Conservation (phyloP, 2,888 invertebrate species). For the Leucoma salicis region DNA sequence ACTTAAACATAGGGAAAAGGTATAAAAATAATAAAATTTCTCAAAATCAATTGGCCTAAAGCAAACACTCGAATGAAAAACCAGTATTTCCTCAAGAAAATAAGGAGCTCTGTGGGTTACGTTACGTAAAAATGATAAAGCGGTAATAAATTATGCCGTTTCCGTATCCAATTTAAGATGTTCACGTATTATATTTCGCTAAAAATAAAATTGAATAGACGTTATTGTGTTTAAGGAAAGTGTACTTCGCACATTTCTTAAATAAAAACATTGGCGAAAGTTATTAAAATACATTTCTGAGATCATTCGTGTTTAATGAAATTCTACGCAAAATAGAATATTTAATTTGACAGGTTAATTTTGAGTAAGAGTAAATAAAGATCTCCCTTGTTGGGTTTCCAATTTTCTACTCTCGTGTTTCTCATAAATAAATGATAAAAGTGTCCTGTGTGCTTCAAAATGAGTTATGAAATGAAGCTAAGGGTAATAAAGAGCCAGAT, state of each 20-base stretch:
- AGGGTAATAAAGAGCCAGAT: too few relatives aligned
- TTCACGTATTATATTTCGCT: conserved; percentile 18
- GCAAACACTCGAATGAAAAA: conserved; percentile 15
- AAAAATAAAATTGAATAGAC: too few relatives aligned
- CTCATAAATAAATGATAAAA: conserved; percentile 28
- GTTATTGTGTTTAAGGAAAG: too few relatives aligned
- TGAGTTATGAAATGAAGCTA: conserved; percentile 39
- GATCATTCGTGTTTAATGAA: conserved; percentile 38
- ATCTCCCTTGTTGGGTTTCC: conserved; percentile 9
- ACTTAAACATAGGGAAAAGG: too few relatives aligned
- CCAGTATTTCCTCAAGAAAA: conserved; percentile 27
- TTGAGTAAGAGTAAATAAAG: conserved; percentile 15
- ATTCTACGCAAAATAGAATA: conserved; percentile 38
- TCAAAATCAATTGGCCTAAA: conserved; percentile 27
- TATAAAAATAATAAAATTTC: too few relatives aligned
- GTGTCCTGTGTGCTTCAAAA: conserved; percentile 20
- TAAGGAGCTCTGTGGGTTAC: conserved; percentile 32
- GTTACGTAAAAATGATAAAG: conserved; percentile 46
- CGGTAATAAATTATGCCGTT: conserved; percentile 41
- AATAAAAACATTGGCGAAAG: conserved; percentile 22
- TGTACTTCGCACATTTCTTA: too few relatives aligned
- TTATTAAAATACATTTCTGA: conserved; percentile 32
- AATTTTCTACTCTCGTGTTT: conserved; percentile 4
- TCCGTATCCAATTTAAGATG: conserved; percentile 32
- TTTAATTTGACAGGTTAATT: conserved; percentile 44